Evolutionary conservation across 2,113 vertebrate species (phyloP).

Genomic region (Columba janthina): DNA sequence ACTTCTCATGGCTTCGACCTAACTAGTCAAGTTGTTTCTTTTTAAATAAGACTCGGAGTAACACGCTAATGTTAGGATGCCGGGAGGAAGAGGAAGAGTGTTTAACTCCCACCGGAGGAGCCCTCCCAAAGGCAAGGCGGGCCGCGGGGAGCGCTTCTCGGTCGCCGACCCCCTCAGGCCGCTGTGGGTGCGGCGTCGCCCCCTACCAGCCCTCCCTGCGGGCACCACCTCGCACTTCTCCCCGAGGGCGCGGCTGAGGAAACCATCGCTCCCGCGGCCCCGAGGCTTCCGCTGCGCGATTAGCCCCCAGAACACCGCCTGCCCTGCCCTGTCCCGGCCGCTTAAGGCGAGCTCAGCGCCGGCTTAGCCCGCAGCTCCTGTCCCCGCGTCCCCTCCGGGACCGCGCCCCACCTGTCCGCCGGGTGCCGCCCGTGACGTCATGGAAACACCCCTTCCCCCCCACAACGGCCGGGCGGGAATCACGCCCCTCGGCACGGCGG

Average conservation of each 20-base stretch:
- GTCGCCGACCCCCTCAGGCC: neutral
- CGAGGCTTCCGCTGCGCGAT: neutral
- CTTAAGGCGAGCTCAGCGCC: neutral
- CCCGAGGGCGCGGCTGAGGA: neutral
- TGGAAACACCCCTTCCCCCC: constrained; percentile 15
- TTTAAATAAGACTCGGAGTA: neutral
- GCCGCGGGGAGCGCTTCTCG: neutral
- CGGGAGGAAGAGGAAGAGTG: neutral
- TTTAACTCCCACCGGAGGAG: neutral
- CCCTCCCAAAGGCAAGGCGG: neutral
- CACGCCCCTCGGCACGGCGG: neutral
- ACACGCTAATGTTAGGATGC: neutral
- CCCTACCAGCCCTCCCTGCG: neutral
- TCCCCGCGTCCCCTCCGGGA: neutral
- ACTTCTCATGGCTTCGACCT: neutral
- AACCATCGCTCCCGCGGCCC: neutral
- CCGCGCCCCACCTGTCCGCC: constrained; percentile 6
- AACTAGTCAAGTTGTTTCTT: neutral
- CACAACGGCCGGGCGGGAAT: neutral
- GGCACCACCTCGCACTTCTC: neutral
- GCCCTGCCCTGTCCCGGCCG: neutral
- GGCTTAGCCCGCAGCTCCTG: neutral
- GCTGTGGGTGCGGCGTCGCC: neutral
- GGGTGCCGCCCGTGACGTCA: constrained; percentile 26
- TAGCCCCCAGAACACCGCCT: neutral